Evolutionary conservation across 2,888 invertebrate genomes (phyloP).

Genomic region (Synergus itoensis): DNA sequence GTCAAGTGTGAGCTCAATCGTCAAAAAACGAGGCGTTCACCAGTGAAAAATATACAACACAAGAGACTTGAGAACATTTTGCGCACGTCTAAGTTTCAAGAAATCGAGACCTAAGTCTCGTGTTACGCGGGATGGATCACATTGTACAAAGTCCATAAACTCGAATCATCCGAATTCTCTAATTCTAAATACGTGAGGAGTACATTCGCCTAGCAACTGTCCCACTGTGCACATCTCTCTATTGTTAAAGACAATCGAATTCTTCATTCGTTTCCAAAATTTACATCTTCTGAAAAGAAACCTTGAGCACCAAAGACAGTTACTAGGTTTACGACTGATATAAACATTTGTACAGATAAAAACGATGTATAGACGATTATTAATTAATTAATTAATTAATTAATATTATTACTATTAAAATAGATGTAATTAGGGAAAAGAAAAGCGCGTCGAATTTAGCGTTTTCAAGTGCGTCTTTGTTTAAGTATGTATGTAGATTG

Average conservation of each 20-base stretch:
- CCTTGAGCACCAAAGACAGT: background rate
- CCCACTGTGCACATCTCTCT: background rate
- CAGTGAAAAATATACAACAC: background rate
- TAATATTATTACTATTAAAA: conserved; percentile 29
- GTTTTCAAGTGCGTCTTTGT: conserved; percentile 19
- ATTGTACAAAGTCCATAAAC: conserved; percentile 42
- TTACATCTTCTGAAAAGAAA: background rate
- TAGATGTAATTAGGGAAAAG: conserved; percentile 26
- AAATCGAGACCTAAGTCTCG: too few species aligned
- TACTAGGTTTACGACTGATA: conserved; percentile 36
- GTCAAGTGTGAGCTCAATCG: conserved; percentile 54
- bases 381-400: conserved; percentile 10
- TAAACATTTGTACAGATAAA: conserved; percentile 38
- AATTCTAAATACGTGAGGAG: conserved; percentile 36
- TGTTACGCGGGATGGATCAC: conserved; percentile 21
- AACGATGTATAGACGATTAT: conserved; percentile 36
- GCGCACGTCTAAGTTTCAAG: too few species aligned
- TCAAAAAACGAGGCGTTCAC: conserved; percentile 38
- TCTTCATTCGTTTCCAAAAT: background rate
- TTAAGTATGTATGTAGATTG: conserved; percentile 36
- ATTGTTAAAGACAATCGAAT: conserved; percentile 9
- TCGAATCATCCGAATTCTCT: conserved; percentile 40
- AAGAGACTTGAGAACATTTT: background rate
- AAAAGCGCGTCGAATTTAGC: conserved; percentile 18
- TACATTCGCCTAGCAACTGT: conserved; percentile 24